Base-by-base conservation (phyloP, 2,888 invertebrate species). In the Lypha dubia region DNA sequence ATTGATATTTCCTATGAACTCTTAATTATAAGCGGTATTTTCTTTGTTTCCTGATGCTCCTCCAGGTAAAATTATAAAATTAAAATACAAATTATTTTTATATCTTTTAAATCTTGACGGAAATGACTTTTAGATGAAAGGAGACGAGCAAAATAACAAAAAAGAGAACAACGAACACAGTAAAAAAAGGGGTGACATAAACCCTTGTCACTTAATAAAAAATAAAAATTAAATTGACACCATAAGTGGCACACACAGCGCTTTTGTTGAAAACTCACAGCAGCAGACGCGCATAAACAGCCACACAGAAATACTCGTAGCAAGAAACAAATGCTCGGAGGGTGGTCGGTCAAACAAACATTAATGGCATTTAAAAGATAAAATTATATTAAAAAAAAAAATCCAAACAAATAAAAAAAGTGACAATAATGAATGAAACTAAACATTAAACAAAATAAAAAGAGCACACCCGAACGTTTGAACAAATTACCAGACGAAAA, bases 301-400 rank as follows among this genome's bases (percentile, higher is more conserved):
- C 8, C 24, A 28, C 63, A 65, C 4, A 24, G n/a, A n/a, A n/a
- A n/a, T n/a, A n/a, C n/a, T n/a, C 4, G 24, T 17, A 17, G 35
- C 58, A 17, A 35, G 35, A 67, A 24, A 35, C 44, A 53, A 44
- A 53, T 20, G 13, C 76, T 58, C 71, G 41, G 60, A 84, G 87
- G 86, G 84, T 86, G 87, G 85, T 81, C 84, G 86, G 79, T 73
- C 83, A 79, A 75, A 75, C 83, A 79, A 75, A 75, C 38, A 53
- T 75, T 82, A 76, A 77, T 79, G 70, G 82, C 79, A 83, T 81
- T 87, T 77, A 70, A 79, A 71, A 84, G 81, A 73, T 79, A 79
- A 83, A 56, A 41, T 73, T 67, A 74, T 44, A 74, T n/a, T 44
- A 63, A 60, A 51, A 28, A 28, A 60, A 53, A 46, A 32, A 46